Conservation (phyloP, 1,140 invertebrate species). For the Palaemon carinicauda region DNA sequence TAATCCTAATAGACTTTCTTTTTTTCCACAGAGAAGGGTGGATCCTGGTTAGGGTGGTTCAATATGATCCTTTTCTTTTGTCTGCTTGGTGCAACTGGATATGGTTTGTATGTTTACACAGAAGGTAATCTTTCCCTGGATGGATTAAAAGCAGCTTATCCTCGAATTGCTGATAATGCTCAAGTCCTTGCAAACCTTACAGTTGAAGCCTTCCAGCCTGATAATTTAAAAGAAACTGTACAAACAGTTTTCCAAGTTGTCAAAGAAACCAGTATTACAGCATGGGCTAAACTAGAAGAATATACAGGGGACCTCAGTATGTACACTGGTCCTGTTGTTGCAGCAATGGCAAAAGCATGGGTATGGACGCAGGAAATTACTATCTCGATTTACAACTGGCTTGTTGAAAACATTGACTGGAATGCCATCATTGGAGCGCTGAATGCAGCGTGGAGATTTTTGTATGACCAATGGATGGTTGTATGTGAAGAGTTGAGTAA, state of each 20-base stretch:
- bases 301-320: conserved; percentile 29
- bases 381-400: conserved; percentile 26
- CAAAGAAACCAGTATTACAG: background rate
- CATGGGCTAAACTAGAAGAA: conserved; percentile 24
- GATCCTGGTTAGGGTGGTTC: conserved; percentile 37
- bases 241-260: background rate
- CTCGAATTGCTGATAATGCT: conserved; percentile 32
- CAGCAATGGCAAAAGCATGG: background rate
- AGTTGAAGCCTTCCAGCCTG: conserved; percentile 19
- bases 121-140: conserved; percentile 32
- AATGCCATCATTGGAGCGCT: background rate
- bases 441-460: background rate
- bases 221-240: conserved; percentile 27
- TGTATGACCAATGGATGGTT: conserved; percentile 38
- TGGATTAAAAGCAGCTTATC: conserved; percentile 35
- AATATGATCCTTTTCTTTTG: conserved; percentile 19
- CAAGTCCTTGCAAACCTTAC: conserved; percentile 7
- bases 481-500: conserved; percentile 35
- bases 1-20: too few relatives aligned
- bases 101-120: conserved; percentile 44
- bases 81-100: conserved; percentile 6
- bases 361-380: background rate
- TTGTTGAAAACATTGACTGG: conserved; percentile 38
- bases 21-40: background rate
- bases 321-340: conserved; percentile 15